Evolutionary conservation across 1,140 invertebrate genomes (phyloP), one percentile per base, ranked within the genome.

Genomic region (Drosophila sp.): DNA sequence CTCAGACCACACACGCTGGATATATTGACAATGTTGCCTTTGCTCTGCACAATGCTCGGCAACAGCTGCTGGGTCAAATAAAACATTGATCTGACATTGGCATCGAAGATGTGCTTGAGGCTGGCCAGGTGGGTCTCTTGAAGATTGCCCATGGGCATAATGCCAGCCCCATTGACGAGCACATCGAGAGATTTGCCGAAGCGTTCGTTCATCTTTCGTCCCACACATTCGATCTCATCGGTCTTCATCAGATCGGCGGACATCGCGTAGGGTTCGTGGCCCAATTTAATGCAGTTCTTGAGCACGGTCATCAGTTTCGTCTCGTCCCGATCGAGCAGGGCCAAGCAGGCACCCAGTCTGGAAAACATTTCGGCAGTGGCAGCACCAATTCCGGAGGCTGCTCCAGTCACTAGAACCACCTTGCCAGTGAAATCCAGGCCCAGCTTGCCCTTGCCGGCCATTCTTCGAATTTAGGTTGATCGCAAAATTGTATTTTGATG

Each of bases 141-240:
- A 61, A 97, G 97, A 4, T 93, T 93, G 57, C 97, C 65, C 17
- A 25, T 33, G 11, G 62, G 65, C 32, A 98, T 90, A 65, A 97
- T 95, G 4, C 97, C 97, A 60, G 97, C 97, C 93, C 96, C 97
- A 92, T 98, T 98, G 0, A 98, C 93, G 30, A 97, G 91, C 29
- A 97, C 94, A 92, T 97, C 95, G 8, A 58, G 32, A 4, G 97
- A n/a, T 23, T 4, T 29, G 90, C 90, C 94, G 95, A 91, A 94
- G 96, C 72, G 95, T 93, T 64, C 94, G 92, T 6, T 96, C 92
- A 0, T 95, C 96, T 7, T 93, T 93, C n/a, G 96, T 93, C 0
- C 97, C 82, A 47, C 93, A 94, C 84, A 96, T 96, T 17, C 89
- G 91, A 90, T 97, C 96, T 71, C 95, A 95, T 1, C 94, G 95